These are phyloP conservation scores for Lasioglossum zephyrum DNA, from an alignment of 2,888 invertebrate genomes.

Conservation along the genomic window DNA sequence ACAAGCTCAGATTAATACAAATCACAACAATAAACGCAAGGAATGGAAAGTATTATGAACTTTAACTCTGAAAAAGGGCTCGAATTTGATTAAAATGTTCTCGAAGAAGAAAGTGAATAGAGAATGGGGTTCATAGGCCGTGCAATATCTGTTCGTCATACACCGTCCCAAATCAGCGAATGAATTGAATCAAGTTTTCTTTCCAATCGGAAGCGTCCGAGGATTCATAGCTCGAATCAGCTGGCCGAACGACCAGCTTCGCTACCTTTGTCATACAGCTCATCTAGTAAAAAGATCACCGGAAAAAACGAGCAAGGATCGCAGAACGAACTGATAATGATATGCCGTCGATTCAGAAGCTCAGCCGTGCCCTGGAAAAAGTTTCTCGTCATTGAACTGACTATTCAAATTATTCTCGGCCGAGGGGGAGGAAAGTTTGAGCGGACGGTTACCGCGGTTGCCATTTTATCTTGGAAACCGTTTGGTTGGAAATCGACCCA, in stretches of 20 bases:
- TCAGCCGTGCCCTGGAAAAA: conserved; percentile 56
- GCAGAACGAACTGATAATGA: conserved; percentile 64
- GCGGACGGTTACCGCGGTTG: conserved; percentile 37
- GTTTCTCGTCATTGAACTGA: conserved; percentile 65
- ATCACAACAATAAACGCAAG: neutral
- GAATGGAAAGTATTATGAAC: neutral
- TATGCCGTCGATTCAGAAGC: conserved; percentile 61
- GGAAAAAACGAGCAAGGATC: conserved; percentile 23
- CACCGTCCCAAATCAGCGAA: conserved; percentile 35
- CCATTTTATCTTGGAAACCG: conserved; percentile 34
- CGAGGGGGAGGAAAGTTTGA: conserved; percentile 49
- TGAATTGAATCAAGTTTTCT: conserved; percentile 45
- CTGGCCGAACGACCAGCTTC: conserved; percentile 11
- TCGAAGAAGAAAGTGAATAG: neutral
- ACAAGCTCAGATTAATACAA: neutral
- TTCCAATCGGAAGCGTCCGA: conserved; percentile 44
- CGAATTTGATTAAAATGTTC: neutral
- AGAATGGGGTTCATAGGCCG: neutral
- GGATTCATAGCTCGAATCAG: conserved; percentile 39
- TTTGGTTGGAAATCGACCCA: conserved; percentile 7
- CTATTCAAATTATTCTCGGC: conserved; percentile 68
- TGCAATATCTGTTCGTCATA: conserved; percentile 13
- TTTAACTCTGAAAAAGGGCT: neutral
- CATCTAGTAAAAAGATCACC: conserved; percentile 41
- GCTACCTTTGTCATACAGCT: conserved; percentile 27